These are phyloP conservation scores for Rhinophrynus dorsalis DNA, from an alignment of 2,797 vertebrate species.

Conservation along the genomic window DNA sequence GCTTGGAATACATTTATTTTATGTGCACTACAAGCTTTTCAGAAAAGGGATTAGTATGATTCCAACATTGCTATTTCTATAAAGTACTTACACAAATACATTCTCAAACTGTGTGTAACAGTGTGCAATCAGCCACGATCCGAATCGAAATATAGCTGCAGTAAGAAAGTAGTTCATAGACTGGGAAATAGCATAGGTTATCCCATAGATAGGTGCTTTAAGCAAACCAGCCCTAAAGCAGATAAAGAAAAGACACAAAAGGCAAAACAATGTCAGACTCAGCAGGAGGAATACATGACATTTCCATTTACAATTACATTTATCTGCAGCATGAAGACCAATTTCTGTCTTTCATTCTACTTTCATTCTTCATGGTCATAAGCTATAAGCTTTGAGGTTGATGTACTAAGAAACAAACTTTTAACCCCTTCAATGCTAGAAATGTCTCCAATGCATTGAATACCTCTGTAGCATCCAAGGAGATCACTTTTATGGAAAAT, in stretches of 20 bases:
- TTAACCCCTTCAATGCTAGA: too few species aligned
- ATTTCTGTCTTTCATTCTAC: too few species aligned
- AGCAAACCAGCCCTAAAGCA: constrained; percentile 54
- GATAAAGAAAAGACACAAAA: constrained; percentile 17
- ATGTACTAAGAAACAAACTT: too few species aligned
- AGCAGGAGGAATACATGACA: too few species aligned
- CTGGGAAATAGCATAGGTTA: constrained; percentile 60
- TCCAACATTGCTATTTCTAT: background rate
- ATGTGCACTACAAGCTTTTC: background rate
- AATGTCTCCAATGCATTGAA: too few species aligned
- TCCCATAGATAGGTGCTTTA: constrained; percentile 59
- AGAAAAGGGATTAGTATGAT: background rate
- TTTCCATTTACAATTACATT: too few species aligned
- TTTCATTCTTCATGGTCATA: too few species aligned
- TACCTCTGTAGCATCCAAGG: too few species aligned
- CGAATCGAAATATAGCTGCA: constrained; percentile 68
- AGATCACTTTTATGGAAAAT: too few species aligned
- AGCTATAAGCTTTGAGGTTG: too few species aligned
- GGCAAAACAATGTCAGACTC: background rate
- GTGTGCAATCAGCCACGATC: constrained; percentile 68
- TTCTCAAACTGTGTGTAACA: constrained; percentile 67
- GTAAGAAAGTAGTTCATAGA: constrained; percentile 58
- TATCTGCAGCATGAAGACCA: too few species aligned
- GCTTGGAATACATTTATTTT: too few species aligned
- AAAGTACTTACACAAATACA: constrained; percentile 68